Base-by-base conservation (phyloP, 1,140 invertebrate species). In the Ostrea edulis region DNA sequence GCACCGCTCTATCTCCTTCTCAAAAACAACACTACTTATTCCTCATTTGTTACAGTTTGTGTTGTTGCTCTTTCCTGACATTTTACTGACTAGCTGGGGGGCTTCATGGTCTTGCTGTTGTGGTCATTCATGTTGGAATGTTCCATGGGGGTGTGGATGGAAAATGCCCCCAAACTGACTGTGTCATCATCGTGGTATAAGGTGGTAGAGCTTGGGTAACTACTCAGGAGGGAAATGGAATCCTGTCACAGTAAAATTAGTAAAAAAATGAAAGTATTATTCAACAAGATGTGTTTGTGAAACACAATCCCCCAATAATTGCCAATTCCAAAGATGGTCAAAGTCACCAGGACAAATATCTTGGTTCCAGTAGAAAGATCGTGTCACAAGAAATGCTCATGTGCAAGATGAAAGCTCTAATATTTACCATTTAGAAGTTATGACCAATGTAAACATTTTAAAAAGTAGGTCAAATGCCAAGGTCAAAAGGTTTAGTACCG, bases 101-200 rank as follows among this genome's bases (percentile, higher is more conserved):
- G 68, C 14, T 71, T 71, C 68, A 71, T 71, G 68, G 25, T n/a
- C 25, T 35, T 25, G 25, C 22, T 71, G 68, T 71, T 71, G 25
- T 71, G 29, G 68, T 71, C 68, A 14, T 71, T 71, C 68, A 71
- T 25, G 22, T 25, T 71, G 29, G 68, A 71, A 82, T 87, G 86
- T 68, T 92, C 90, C 1, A 92, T 71, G 68, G 68, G 68, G 68
- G 68, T 71, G 7, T 71, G 68, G 22, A 71, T 85, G 25, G 91
- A 91, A 82, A 89, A 93, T 17, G 90, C 92, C 22, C 90, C 92
- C 35, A 93, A 82, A 86, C 92, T 93, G 53, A 93, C 89, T 12
- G 91, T 90, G 85, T 93, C 92, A 83, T 90, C 90, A 82, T 93
- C 91, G 83, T 92, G 89, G 85, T 90, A 90, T 20, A 90, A 83